phyloP scores from a whole-genome alignment of 2,113 vertebrate genomes.

The Lamprologus callipterus region DNA sequence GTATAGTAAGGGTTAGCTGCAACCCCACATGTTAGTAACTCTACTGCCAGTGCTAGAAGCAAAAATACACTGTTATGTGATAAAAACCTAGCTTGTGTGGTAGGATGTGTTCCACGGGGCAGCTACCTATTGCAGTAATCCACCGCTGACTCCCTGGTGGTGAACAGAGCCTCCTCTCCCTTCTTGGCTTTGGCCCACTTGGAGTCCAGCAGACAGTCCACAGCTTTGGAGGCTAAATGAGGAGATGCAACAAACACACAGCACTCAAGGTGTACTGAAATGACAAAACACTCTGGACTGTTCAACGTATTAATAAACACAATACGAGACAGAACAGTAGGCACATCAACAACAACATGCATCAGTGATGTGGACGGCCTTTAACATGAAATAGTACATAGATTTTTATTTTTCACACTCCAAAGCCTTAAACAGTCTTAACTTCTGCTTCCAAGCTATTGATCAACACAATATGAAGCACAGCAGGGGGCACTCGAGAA shows the following conservation, averaged over 20 bases:
- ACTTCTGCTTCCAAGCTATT: not conserved
- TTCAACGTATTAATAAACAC: not conserved
- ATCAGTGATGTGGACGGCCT: not conserved
- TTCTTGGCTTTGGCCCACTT: slow-evolving; percentile 98
- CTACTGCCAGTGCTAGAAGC: not conserved
- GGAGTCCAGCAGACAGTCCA: slow-evolving; percentile 95
- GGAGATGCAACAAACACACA: not conserved
- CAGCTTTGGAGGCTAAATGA: slow-evolving; percentile 88
- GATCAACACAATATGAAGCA: not conserved
- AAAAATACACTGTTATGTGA: not conserved
- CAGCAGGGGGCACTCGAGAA: not conserved
- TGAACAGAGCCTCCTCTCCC: slow-evolving; percentile 92
- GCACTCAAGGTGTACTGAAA: not conserved
- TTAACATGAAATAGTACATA: not conserved
- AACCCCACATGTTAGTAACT: not conserved
- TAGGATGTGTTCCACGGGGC: not conserved
- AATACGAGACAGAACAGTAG: not conserved
- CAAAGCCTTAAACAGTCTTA: not conserved
- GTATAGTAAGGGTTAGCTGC: not conserved
- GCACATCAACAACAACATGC: not conserved
- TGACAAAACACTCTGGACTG: not conserved
- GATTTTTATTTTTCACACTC: not conserved
- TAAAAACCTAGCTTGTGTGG: not conserved
- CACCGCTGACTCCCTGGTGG: slow-evolving; percentile 89
- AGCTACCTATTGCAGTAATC: slow-evolving; percentile 95